Conservation (phyloP, 1,140 invertebrate species). For the Drosophila malerkotliana region DNA sequence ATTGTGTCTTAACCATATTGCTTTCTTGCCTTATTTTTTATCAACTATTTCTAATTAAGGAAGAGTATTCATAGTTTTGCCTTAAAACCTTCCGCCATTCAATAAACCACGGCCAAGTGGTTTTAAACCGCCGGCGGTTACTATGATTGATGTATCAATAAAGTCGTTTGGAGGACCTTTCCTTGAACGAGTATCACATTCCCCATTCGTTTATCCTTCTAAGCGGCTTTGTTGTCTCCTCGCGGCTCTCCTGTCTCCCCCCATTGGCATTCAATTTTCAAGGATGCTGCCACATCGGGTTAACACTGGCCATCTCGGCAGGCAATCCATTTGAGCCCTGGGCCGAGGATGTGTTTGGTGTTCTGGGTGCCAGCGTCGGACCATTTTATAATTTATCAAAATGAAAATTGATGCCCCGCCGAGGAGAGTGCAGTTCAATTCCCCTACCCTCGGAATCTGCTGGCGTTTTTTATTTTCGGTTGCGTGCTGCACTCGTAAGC, state of each 20-base stretch:
- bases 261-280: constrained; percentile 42
- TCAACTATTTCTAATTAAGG: background rate
- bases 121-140: constrained; percentile 7
- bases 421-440: constrained; percentile 58
- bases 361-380: constrained; percentile 45
- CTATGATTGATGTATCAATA: constrained; percentile 46
- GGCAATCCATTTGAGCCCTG: constrained; percentile 65
- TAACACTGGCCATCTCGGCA: constrained; percentile 41
- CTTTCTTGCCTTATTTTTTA: background rate
- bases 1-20: background rate
- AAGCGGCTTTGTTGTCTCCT: constrained; percentile 32
- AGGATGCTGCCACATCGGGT: constrained; percentile 48
- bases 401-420: constrained; percentile 75
- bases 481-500: constrained; percentile 40
- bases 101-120: constrained; percentile 40
- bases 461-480: constrained; percentile 5
- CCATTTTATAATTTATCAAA: constrained; percentile 81
- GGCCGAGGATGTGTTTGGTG: constrained; percentile 26
- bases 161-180: constrained; percentile 11
- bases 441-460: constrained; percentile 3
- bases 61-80: background rate
- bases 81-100: constrained; percentile 2
- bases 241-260: too few relatives aligned
- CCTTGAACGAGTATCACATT: background rate
- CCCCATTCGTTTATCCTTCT: constrained; percentile 27